These are phyloP conservation scores for Elachura formosa DNA, from an alignment of 2,113 vertebrate species.

Conservation along the genomic window DNA sequence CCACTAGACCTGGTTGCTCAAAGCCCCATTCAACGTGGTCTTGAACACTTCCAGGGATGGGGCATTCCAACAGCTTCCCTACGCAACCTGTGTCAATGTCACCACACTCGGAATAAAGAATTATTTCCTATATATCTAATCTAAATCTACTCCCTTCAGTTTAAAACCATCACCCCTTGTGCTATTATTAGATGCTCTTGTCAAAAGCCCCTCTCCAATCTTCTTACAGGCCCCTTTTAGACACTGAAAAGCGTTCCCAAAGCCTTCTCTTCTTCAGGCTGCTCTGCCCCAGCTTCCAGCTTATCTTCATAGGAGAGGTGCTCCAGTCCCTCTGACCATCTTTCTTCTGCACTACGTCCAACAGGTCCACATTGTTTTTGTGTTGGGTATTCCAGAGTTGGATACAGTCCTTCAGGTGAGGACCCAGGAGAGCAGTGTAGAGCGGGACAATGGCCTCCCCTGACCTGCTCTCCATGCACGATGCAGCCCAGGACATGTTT, in stretches of 20 bases:
- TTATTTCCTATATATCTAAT: background rate
- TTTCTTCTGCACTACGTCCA: background rate
- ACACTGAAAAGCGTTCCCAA: background rate
- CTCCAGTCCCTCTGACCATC: background rate
- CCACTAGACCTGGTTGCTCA: background rate
- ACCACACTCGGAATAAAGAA: background rate
- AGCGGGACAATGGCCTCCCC: background rate
- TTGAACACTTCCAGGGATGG: background rate
- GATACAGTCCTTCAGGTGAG: background rate
- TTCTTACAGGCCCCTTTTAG: background rate
- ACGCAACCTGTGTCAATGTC: background rate
- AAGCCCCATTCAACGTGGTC: background rate
- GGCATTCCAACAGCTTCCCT: background rate
- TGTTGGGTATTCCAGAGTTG: background rate
- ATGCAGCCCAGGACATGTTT: rapidly evolving
- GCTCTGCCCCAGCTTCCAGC: background rate
- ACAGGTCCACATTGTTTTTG: background rate
- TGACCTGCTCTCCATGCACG: background rate
- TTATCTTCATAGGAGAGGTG: background rate
- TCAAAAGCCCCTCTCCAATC: background rate
- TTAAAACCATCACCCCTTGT: background rate
- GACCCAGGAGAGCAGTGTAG: background rate
- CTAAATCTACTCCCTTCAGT: background rate
- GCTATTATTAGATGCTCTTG: background rate
- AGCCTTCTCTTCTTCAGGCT: background rate